A percentile compares a stretch with the other conserved stretches of the same genome.
phyloP scores from a whole-genome alignment of 2,113 vertebrate species.

The Psilopsiagon aymara region DNA sequence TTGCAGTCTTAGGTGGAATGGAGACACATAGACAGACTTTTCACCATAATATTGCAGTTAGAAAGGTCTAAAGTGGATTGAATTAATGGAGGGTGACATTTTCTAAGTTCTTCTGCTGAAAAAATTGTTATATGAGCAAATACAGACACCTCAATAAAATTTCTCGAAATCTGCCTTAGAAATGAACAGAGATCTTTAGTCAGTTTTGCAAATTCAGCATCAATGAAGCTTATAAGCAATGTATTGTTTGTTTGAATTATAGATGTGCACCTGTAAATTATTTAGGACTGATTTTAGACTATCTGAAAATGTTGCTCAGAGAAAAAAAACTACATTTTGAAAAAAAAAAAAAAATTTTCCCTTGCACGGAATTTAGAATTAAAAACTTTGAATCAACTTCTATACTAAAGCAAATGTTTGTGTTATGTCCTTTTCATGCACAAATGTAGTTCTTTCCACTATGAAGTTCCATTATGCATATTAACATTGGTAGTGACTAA shows the following conservation, averaged over 20 bases:
- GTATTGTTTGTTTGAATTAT: neutral
- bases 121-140: neutral
- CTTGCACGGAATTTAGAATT: neutral
- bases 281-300: neutral
- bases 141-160: neutral
- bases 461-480: neutral
- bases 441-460: neutral
- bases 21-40: neutral
- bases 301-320: neutral
- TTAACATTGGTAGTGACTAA: neutral
- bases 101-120: conserved; percentile 16
- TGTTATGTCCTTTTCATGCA: neutral
- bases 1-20: neutral
- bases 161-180: neutral
- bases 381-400: neutral
- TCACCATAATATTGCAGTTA: neutral
- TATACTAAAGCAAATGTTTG: neutral
- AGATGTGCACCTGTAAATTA: neutral
- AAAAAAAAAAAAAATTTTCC: rapidly evolving
- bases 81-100: conserved; percentile 19
- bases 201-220: conserved; percentile 30
- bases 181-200: conserved; percentile 11
- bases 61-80: neutral
- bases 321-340: neutral
- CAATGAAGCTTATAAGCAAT: neutral